Conservation (phyloP, 2,113 vertebrate genomes). For the Oreochromis spilurus region DNA sequence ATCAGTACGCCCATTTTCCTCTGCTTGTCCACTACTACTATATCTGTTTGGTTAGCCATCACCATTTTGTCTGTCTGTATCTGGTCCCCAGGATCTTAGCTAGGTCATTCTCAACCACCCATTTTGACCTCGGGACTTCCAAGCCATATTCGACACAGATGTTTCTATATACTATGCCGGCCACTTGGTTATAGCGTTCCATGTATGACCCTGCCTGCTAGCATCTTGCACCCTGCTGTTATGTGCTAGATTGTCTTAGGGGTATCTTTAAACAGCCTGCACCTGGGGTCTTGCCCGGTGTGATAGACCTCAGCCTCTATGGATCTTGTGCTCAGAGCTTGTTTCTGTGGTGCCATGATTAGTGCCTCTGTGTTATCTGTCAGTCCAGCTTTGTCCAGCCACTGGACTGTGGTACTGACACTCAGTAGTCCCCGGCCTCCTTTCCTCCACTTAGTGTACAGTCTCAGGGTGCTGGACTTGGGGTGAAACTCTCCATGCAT, state of each 20-base stretch:
- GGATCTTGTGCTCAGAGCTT: background rate
- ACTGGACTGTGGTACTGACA: background rate
- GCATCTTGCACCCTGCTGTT: background rate
- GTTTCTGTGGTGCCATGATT: background rate
- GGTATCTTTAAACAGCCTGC: background rate
- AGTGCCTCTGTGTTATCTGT: background rate
- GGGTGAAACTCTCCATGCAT: background rate
- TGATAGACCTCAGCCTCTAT: background rate
- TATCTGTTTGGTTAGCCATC: background rate
- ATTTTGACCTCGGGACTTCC: background rate
- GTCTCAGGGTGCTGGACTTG: background rate
- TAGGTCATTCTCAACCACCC: background rate
- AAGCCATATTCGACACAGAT: background rate
- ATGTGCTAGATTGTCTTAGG: background rate
- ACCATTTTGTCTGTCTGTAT: background rate
- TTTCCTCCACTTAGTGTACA: background rate
- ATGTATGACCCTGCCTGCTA: background rate
- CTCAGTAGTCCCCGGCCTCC: fast-evolving
- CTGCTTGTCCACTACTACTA: background rate
- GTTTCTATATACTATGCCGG: background rate
- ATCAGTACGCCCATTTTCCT: background rate
- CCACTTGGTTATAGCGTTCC: background rate
- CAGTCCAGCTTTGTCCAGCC: background rate
- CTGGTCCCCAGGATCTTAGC: background rate
- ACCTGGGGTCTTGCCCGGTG: background rate